A percentile compares a stretch with the other conserved stretches of the same genome.
Conservation (phyloP, 2,113 vertebrate species). For the Pygoscelis antarcticus region DNA sequence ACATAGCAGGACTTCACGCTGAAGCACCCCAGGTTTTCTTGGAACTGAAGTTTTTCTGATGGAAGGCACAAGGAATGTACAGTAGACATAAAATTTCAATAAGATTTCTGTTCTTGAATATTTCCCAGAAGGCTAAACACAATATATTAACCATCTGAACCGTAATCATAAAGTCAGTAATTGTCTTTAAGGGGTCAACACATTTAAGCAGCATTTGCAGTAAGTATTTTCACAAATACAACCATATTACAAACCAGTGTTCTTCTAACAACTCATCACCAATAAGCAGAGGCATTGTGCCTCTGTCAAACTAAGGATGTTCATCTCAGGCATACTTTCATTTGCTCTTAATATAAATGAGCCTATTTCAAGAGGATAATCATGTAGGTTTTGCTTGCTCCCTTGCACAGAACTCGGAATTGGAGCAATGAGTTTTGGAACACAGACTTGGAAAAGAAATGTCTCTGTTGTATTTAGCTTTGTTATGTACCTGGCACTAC, state of each 20-base stretch:
- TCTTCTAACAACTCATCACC: neutral
- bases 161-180: neutral
- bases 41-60: neutral
- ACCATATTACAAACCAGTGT: neutral
- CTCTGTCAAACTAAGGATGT: neutral
- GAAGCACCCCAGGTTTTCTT: neutral
- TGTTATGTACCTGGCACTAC: neutral
- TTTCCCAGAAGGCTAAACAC: neutral
- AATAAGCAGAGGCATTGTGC: neutral
- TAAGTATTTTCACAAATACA: neutral
- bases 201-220: neutral
- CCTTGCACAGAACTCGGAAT: neutral
- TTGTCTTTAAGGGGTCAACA: neutral
- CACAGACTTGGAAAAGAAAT: neutral
- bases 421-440: neutral
- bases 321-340: neutral
- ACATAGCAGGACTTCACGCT: neutral
- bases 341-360: neutral
- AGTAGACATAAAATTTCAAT: neutral
- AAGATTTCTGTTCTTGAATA: neutral
- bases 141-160: neutral
- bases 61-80: neutral
- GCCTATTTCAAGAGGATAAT: neutral
- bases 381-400: neutral
- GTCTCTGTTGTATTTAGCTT: neutral